These are phyloP conservation scores for Ifrita kowaldi DNA, from an alignment of 2,113 vertebrate species.

Conservation along the genomic window DNA sequence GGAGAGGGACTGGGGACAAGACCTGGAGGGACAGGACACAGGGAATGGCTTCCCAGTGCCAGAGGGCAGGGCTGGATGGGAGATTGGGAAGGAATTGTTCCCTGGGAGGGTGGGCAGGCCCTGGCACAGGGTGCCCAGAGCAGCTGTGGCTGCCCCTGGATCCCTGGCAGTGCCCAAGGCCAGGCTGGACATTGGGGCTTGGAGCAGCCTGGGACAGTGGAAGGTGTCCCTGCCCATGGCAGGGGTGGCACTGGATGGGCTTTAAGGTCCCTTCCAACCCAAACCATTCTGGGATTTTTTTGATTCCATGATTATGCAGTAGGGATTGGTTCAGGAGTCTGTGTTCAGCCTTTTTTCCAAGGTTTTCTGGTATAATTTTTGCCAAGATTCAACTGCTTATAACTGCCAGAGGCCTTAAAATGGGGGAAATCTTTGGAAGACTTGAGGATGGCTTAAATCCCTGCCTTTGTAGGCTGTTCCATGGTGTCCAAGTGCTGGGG, in stretches of 20 bases:
- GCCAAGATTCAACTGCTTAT: background rate
- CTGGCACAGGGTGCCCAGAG: background rate
- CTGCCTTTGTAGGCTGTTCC: background rate
- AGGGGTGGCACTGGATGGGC: rapidly evolving
- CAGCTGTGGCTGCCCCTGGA: background rate
- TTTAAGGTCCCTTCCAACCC: rapidly evolving
- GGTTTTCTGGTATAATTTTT: background rate
- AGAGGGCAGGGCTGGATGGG: background rate
- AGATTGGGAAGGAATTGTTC: background rate
- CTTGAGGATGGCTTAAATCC: background rate
- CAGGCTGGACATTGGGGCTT: background rate
- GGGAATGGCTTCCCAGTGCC: background rate
- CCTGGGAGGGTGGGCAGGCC: background rate
- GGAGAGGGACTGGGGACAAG: background rate
- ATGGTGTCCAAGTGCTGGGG: background rate
- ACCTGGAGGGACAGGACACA: rapidly evolving
- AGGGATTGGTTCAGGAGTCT: background rate
- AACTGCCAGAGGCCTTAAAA: background rate
- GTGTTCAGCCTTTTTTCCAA: background rate
- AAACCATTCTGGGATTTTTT: background rate
- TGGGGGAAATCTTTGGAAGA: background rate
- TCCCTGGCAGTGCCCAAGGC: background rate
- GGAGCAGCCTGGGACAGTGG: background rate
- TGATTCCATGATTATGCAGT: background rate
- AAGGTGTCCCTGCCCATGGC: background rate